Evolutionary conservation across 2,888 invertebrate genomes (phyloP), one percentile per base, ranked within the genome.

Genomic region (Trissolcus brochymenae): DNA sequence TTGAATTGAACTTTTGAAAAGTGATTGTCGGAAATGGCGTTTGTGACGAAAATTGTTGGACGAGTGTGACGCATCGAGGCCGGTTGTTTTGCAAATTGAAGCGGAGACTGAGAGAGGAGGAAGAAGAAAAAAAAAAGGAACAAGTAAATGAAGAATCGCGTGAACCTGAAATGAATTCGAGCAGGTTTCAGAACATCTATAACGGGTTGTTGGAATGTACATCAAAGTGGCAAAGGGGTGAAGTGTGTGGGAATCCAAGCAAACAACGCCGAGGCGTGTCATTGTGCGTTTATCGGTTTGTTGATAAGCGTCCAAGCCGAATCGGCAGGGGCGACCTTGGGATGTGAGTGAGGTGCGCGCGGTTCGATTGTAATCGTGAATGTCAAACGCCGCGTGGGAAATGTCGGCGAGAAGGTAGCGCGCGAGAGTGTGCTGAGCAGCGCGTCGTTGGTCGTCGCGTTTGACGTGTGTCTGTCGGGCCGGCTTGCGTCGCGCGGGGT

Each of bases 231-330:
- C 16, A n/a, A 57, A 35, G 41, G 43, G 43, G 19, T 43, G 43
- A 79, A 80, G 80, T 82, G 82, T 51, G 78, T 82, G 83, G 81
- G 50, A 60, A 35, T 29, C 35, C 49, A 43, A 82, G 85, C 86
- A 86, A 86, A 86, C 86, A 86, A 85, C 85, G 86, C 86, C 86
- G 46, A 14, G 16, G 35, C 35, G 7, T 35, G 35, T 35, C 35
- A 35, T 35, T 35, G 35, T 35, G 35, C 35, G 35, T 35, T 35
- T 35, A 35, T 35, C 35, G 7, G 7, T 35, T 35, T 7, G 35
- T 7, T 46, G 46, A 46, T 46, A 46, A 46, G 6, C 25, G 35
- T 35, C n/a, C 43, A 43, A 11, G 25, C 16, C 16, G 49, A 49
- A 49, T 51, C 6, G 51, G 17, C 9, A 2, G 1, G 11, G 51